Conservation (phyloP, 2,113 vertebrate species). For the Dromiciops gliroides region DNA sequence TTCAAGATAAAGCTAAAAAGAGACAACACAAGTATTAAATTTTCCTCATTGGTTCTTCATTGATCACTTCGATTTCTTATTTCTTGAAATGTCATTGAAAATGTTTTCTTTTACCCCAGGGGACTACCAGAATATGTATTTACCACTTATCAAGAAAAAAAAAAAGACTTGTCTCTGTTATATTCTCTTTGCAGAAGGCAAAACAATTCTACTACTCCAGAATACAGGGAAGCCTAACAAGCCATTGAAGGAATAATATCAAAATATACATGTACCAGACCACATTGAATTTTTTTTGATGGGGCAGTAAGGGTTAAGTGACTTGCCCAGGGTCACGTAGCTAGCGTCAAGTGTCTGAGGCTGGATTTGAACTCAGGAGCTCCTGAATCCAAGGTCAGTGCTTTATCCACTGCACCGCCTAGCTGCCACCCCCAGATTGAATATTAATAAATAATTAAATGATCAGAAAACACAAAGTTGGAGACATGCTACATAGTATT, state of each 20-base stretch:
- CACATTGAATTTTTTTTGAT: background rate
- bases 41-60: background rate
- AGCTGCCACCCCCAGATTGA: too few species aligned
- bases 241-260: background rate
- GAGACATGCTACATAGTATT: background rate
- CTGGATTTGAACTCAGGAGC: too few species aligned
- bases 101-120: background rate
- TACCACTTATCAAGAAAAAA: background rate
- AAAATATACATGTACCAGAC: background rate
- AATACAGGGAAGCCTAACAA: background rate
- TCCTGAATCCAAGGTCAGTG: too few species aligned
- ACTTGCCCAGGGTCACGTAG: too few species aligned
- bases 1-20: background rate
- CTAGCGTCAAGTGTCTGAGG: too few species aligned
- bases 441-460: background rate
- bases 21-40: background rate
- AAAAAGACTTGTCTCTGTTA: background rate
- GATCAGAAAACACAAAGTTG: background rate
- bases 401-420: too few species aligned
- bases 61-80: background rate
- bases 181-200: background rate
- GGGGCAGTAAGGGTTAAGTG: too few species aligned
- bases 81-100: background rate
- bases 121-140: background rate
- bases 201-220: background rate